Conservation (phyloP, 23 tunicate species). For the Styela clava region DNA sequence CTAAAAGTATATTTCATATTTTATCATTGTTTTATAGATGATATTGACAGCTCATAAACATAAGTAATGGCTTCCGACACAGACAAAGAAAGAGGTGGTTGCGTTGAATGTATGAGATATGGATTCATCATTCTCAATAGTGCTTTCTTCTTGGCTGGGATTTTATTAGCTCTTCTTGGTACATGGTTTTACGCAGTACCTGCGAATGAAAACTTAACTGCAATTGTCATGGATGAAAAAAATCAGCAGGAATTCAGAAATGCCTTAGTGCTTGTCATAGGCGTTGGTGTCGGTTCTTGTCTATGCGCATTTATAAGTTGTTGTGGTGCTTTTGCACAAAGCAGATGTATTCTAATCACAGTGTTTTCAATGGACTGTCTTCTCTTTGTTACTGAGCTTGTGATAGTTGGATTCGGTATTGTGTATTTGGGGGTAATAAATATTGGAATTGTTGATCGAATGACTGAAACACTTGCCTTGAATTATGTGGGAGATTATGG, state of each 20-base stretch:
- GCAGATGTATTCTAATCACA: not conserved
- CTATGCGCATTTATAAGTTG: not conserved
- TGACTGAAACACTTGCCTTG: not conserved
- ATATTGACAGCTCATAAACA: no score
- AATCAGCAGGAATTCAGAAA: not conserved
- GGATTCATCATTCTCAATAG: not conserved
- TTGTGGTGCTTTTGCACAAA: slow-evolving; percentile 13
- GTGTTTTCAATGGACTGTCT: not conserved
- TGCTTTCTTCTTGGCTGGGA: not conserved
- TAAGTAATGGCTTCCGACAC: no score
- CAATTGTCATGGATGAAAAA: not conserved
- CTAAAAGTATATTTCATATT: no score
- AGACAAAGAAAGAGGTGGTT: not conserved
- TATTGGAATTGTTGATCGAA: not conserved
- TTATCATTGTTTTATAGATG: no score
- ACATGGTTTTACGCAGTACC: slow-evolving; percentile 13
- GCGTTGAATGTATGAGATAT: not conserved
- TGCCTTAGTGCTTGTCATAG: not conserved
- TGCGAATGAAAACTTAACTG: not conserved
- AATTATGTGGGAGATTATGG: not conserved
- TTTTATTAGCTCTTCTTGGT: not conserved
- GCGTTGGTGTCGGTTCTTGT: not conserved
- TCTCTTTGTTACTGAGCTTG: not conserved
- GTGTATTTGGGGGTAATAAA: not conserved
- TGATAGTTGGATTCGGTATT: not conserved